These are phyloP conservation scores for Pseudomyrmex concolor DNA, from an alignment of 1,140 invertebrate genomes.

Conservation along the genomic window DNA sequence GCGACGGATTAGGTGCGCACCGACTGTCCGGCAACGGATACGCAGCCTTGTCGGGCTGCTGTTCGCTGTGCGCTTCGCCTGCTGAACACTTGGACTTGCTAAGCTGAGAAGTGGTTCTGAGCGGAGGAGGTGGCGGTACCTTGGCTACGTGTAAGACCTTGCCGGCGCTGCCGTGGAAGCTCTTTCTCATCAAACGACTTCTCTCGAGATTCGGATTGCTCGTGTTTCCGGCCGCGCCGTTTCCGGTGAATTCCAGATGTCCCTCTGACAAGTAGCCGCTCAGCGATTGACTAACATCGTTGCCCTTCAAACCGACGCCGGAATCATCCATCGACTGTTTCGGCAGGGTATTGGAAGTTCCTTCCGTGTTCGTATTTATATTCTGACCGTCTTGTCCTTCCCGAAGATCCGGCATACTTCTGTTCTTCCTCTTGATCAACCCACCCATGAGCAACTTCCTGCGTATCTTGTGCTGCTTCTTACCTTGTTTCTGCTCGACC, in stretches of 20 bases:
- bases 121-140: slow-evolving; percentile 93
- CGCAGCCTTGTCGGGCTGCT: slow-evolving; percentile 84
- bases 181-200: slow-evolving; percentile 95
- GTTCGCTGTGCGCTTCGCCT: slow-evolving; percentile 86
- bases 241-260: slow-evolving; percentile 91
- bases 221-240: slow-evolving; percentile 80
- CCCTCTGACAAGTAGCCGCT: slow-evolving; percentile 95
- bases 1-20: slow-evolving; percentile 72
- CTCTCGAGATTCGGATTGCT: slow-evolving; percentile 93
- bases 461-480: slow-evolving; percentile 96
- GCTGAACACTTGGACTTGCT: slow-evolving; percentile 88
- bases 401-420: slow-evolving; percentile 95
- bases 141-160: slow-evolving; percentile 92
- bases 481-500: slow-evolving; percentile 89
- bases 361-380: slow-evolving; percentile 68
- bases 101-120: slow-evolving; percentile 94
- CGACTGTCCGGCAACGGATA: slow-evolving; percentile 83
- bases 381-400: slow-evolving; percentile 87
- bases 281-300: slow-evolving; percentile 86
- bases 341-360: slow-evolving; percentile 84
- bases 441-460: slow-evolving; percentile 95
- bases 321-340: slow-evolving; percentile 91
- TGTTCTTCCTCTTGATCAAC: slow-evolving; percentile 93
- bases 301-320: slow-evolving; percentile 88
- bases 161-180: slow-evolving; percentile 93